Evolutionary conservation across 2,113 vertebrate genomes (phyloP).

Genomic region (Dipodomys merriami): DNA sequence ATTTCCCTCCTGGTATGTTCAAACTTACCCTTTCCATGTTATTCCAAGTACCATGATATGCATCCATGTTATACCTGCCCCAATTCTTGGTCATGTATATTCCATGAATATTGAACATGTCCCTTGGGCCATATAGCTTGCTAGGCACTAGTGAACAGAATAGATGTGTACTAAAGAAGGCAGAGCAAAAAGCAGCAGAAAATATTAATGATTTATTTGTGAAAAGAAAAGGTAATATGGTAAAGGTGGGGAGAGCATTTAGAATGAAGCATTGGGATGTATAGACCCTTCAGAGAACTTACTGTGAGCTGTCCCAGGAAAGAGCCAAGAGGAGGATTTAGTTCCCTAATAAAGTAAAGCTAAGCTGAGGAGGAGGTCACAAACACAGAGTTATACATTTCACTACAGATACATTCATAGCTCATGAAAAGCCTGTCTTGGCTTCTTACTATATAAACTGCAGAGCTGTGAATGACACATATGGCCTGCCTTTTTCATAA

Average conservation of each 20-base stretch:
- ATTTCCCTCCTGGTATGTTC: neutral
- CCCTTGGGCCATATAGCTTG: neutral
- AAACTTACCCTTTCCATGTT: neutral
- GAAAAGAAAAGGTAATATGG: neutral
- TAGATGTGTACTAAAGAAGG: neutral
- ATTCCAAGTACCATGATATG: neutral
- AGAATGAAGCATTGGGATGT: neutral
- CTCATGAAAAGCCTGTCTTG: slow-evolving; percentile 19
- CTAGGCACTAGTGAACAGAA: neutral
- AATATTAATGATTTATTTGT: neutral
- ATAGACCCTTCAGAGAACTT: neutral
- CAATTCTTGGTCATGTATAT: neutral
- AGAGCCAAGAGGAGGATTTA: neutral
- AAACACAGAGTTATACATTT: too few relatives aligned
- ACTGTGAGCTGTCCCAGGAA: neutral
- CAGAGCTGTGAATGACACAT: neutral
- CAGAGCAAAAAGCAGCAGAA: neutral
- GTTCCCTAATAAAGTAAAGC: neutral
- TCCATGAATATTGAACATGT: neutral
- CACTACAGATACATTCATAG: neutral
- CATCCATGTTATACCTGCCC: neutral
- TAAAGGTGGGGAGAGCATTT: neutral
- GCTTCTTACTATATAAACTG: neutral
- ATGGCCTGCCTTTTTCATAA: slow-evolving; percentile 35
- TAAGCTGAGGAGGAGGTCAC: neutral